Percentiles rank a stretch among this genome's conserved stretches.
Conservation (phyloP, 2,113 vertebrate genomes). For the Taurulus bubalis region DNA sequence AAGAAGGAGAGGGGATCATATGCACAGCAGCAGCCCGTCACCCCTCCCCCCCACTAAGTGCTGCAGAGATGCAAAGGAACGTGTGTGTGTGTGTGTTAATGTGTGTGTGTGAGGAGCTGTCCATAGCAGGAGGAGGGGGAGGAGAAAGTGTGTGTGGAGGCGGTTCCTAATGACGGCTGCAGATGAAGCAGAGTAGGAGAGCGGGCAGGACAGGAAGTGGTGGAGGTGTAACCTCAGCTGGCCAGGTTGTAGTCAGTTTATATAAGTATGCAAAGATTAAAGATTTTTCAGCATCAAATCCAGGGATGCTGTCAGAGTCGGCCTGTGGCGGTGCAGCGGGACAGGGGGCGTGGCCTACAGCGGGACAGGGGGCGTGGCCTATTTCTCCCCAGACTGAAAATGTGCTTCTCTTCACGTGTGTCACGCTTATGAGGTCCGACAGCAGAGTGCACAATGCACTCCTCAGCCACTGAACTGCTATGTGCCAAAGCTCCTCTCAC, state of each 20-base stretch:
- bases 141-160: constrained; percentile 45
- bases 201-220: constrained; percentile 35
- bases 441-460: constrained; percentile 63
- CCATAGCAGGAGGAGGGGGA: constrained; percentile 36
- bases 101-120: constrained; percentile 47
- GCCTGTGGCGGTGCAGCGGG: no score
- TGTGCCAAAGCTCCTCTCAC: constrained; percentile 37
- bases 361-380: constrained; percentile 14
- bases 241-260: neutral
- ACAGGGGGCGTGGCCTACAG: no score
- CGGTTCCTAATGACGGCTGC: constrained; percentile 45
- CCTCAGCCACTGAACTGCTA: constrained; percentile 13
- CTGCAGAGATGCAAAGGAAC: constrained; percentile 71
- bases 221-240: constrained; percentile 49
- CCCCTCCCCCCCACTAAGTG: constrained; percentile 75
- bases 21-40: constrained; percentile 52
- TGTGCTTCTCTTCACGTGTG: constrained; percentile 72
- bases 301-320: no score
- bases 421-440: constrained; percentile 69
- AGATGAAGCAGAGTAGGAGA: constrained; percentile 41
- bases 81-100: constrained; percentile 46
- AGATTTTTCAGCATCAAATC: constrained; percentile 51
- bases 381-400: constrained; percentile 43
- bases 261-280: constrained; percentile 60
- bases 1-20: constrained; percentile 64